Evolutionary conservation across 2,888 invertebrate genomes (phyloP), one percentile per base, ranked within the genome.

Genomic region (Spodoptera picta): DNA sequence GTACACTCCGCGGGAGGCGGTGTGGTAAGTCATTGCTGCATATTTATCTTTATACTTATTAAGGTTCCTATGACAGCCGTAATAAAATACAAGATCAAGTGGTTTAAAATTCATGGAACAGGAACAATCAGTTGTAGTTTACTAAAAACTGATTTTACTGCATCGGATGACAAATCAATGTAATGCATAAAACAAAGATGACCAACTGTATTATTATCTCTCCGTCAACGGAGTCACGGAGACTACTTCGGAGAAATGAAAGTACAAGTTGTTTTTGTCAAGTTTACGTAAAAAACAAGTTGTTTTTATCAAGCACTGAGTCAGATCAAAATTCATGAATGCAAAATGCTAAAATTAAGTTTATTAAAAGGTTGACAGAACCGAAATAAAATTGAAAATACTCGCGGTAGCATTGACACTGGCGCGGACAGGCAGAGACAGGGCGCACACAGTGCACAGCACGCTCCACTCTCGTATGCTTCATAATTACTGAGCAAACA

Each of bases 1-100:
- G 95, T 98, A 12, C 98, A 98, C 88, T 98, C 98, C 42, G 97
- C 97, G 80, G 98, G 98, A 42, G 98, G 98, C 66, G 98, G 98
- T 67, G 97, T 98, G 95, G 98, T 97, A 92, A 96, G 97, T 96
- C 31, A 46, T 9, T 27, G 2, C 42, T 23, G 4, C 7, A 36
- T 36, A 36, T 27, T 41, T 23, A 14, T 36, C 3, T n/a, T 10
- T 3, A 42, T 23, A 12, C 24, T 42, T 24, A 23, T n/a, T 12
- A 3, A 12, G 3, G 36, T 36, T 7, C 9, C 9, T 36, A 36
- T 9, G 7, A 36, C 31, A 7, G 5, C 6, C 1, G 31, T 6
- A 36, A 36, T 36, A 36, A 36, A 36, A 36, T 36, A 6, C 2
- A 36, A 36, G 6, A 36, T 36, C 4, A 36, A 36, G 31, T 36